phyloP scores from a whole-genome alignment of 2,888 invertebrate species.

The Callimorpha dominula region DNA sequence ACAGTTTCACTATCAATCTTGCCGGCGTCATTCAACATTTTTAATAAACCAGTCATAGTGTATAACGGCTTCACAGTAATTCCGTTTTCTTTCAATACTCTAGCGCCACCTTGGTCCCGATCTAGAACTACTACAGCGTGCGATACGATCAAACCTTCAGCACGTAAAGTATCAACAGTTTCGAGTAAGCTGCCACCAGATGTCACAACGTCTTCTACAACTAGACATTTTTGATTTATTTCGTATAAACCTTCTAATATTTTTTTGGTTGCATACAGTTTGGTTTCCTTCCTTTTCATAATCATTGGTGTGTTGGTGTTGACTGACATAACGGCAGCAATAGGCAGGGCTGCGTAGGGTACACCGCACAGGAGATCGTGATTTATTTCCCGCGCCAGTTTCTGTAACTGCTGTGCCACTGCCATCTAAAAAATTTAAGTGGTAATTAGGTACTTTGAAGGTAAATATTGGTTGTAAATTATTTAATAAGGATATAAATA shows the following conservation, averaged over 20 bases:
- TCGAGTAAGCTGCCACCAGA: conserved; percentile 97
- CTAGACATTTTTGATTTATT: conserved; percentile 90
- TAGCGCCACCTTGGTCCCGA: conserved; percentile 95
- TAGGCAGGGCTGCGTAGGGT: conserved; percentile 98
- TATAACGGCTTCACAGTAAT: conserved; percentile 90
- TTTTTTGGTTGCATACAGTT: conserved; percentile 97
- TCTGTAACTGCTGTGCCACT: conserved; percentile 69
- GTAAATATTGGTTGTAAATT: background rate
- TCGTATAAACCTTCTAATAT: conserved; percentile 95
- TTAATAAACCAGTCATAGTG: conserved; percentile 88
- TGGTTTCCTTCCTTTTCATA: conserved; percentile 96
- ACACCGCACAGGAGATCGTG: conserved; percentile 96
- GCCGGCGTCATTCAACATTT: conserved; percentile 87
- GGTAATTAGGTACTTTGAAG: background rate
- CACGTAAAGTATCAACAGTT: conserved; percentile 91
- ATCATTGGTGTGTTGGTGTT: conserved; percentile 93
- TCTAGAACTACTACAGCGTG: conserved; percentile 97
- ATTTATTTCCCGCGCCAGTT: conserved; percentile 65
- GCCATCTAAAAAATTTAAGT: conserved; percentile 64
- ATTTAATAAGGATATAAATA: background rate
- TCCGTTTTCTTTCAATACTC: conserved; percentile 90
- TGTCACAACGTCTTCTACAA: conserved; percentile 97
- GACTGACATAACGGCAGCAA: conserved; percentile 94
- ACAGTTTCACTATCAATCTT: conserved; percentile 86
- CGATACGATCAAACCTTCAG: conserved; percentile 88